These are phyloP conservation scores for Aporophyla nigra DNA, from an alignment of 2,888 invertebrate species.

Conservation along the genomic window DNA sequence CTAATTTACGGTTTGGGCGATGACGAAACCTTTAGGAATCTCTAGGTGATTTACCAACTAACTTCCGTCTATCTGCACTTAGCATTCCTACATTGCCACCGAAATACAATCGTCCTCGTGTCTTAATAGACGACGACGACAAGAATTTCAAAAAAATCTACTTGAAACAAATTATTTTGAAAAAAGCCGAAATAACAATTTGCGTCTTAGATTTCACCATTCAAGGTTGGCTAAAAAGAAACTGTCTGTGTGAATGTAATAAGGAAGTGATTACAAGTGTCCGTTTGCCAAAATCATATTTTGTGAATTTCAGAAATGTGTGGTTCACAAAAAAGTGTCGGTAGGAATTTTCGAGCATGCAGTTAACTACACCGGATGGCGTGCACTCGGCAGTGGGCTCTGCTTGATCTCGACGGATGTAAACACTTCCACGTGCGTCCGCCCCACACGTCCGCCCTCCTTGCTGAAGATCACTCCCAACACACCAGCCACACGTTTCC, in stretches of 20 bases:
- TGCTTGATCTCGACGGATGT: slow-evolving; percentile 79
- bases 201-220: slow-evolving; percentile 53
- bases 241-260: slow-evolving; percentile 48
- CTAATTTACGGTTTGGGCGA: slow-evolving; percentile 76
- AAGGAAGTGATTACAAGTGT: slow-evolving; percentile 57
- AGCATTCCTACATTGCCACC: slow-evolving; percentile 2
- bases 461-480: slow-evolving; percentile 72
- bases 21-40: slow-evolving; percentile 66
- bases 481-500: slow-evolving; percentile 64
- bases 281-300: slow-evolving; percentile 40
- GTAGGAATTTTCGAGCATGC: slow-evolving; percentile 64
- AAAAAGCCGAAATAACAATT: slow-evolving; percentile 50
- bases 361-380: slow-evolving; percentile 72
- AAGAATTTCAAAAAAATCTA: slow-evolving; percentile 16
- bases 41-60: slow-evolving; percentile 34
- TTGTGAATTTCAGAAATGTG: slow-evolving; percentile 8
- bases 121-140: neutral
- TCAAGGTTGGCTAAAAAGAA: slow-evolving; percentile 60
- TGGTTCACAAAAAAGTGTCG: slow-evolving; percentile 16
- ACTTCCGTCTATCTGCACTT: slow-evolving; percentile 7
- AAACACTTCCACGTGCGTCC: slow-evolving; percentile 87
- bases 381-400: slow-evolving; percentile 68
- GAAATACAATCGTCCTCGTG: slow-evolving; percentile 2
- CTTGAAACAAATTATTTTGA: slow-evolving; percentile 31
- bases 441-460: slow-evolving; percentile 71